Evolutionary conservation across 2,797 vertebrate species (phyloP).

Genomic region (Phoeniculus purpureus): DNA sequence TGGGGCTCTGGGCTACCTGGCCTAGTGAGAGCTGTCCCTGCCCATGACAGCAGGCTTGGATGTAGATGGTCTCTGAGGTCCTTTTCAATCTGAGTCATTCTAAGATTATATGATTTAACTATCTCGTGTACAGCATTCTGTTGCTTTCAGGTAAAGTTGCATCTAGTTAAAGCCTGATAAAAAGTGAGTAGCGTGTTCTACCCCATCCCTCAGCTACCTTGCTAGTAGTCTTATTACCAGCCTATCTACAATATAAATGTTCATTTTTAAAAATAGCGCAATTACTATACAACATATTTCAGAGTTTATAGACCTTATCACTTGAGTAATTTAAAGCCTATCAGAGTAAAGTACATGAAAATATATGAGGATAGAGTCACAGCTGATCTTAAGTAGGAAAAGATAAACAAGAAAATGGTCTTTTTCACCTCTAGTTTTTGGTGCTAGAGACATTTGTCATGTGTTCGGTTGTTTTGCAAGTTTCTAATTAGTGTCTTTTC

Average conservation of each 20-base stretch:
- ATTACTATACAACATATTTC: not conserved
- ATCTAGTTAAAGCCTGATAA: not conserved
- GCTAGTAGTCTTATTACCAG: slow-evolving; percentile 32
- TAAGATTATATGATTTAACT: not conserved
- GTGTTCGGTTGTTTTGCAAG: not conserved
- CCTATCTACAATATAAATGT: slow-evolving; percentile 28
- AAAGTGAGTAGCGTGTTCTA: not conserved
- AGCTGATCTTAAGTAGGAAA: not conserved
- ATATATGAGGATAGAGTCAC: slow-evolving; percentile 14
- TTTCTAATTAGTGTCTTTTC: slow-evolving; percentile 13
- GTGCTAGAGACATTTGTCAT: not conserved
- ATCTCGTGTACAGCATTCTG: not conserved
- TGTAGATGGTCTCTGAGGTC: too few relatives aligned
- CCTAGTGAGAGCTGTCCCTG: too few relatives aligned
- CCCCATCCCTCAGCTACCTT: not conserved
- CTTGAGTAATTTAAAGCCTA: slow-evolving; percentile 24
- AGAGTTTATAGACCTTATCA: not conserved
- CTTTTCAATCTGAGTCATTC: too few relatives aligned
- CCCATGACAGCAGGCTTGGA: too few relatives aligned
- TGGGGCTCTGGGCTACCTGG: too few relatives aligned
- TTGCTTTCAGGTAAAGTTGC: slow-evolving; percentile 8
- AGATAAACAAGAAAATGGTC: not conserved
- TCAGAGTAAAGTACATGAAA: slow-evolving; percentile 9
- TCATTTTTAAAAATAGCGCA: slow-evolving; percentile 12
- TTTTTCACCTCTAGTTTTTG: slow-evolving; percentile 43